Evolutionary conservation across 2,113 vertebrate genomes (phyloP), one percentile per base, ranked within the genome.

Genomic region (Lagopus muta): DNA sequence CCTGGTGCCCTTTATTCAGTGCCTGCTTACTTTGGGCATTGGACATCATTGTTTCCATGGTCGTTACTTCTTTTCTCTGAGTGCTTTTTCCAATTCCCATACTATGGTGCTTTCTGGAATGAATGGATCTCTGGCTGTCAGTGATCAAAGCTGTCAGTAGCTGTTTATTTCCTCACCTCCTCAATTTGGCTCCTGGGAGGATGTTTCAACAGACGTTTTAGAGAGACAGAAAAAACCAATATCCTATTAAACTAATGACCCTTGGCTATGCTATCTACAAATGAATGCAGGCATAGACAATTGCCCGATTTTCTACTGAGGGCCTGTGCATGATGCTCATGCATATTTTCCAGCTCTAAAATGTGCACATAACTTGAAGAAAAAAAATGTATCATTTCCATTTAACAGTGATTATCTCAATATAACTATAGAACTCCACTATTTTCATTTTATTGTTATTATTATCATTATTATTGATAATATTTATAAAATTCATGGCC

Each of bases 181-280:
- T 97, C 96, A 94, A 74, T 97, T 97, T 97, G 97, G 96, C 96
- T 98, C 91, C 92, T 97, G 96, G 93, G 95, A 97, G 92, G 95
- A 96, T 97, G 96, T 97, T 98, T 97, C 96, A 97, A 96, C 96
- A 97, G 97, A 98, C 87, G 72, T 96, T 98, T 96, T 93, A 97
- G 97, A 98, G 92, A 96, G 93, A 96, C 88, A 96, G 95, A 96
- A 96, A 97, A 97, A 95, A 72, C 2, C 97, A 97, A 97, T 97
- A 97, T 95, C 97, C 97, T 96, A 97, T 98, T 97, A 97, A 97
- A 97, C 97, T 97, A 98, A 98, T 97, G 97, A 98, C 97, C 97
- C 97, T 97, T 94, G 90, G 93, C 96, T 82, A 70, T 86, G 95
- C 95, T 67, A 92, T 89, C 96, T 93, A 93, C 73, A 69, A 90